phyloP scores from a whole-genome alignment of 2,113 vertebrate species.

The Nothobranchius furzeri region DNA sequence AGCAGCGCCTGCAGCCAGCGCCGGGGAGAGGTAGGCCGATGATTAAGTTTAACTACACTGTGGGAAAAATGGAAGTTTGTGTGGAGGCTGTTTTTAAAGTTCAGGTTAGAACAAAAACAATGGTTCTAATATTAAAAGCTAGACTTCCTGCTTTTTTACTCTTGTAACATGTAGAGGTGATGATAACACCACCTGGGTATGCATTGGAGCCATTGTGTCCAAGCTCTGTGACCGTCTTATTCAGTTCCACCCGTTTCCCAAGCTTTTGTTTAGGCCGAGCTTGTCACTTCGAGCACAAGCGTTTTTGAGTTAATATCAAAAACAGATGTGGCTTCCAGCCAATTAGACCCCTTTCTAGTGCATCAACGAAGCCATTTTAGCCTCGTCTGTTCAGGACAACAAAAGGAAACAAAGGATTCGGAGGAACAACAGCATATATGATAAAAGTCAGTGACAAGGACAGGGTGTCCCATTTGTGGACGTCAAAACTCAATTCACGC shows the following conservation, averaged over 20 bases:
- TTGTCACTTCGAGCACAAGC: conserved; percentile 53
- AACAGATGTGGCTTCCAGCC: conserved; percentile 71
- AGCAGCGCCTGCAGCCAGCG: conserved; percentile 7
- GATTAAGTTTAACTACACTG: neutral
- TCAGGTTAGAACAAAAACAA: conserved; percentile 47
- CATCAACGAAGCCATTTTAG: neutral
- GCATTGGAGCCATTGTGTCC: conserved; percentile 54
- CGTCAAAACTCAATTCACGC: neutral
- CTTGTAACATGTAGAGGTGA: conserved; percentile 37
- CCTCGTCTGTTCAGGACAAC: conserved; percentile 10
- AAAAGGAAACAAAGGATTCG: conserved; percentile 17
- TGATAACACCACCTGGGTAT: conserved; percentile 55
- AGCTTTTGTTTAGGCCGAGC: conserved; percentile 59
- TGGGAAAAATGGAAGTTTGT: neutral
- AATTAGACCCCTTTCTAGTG: conserved; percentile 30
- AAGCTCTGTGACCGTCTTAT: conserved; percentile 27
- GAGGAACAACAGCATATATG: conserved; percentile 12
- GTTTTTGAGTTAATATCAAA: conserved; percentile 63
- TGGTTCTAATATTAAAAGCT: conserved; percentile 37
- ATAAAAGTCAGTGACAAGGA: conserved; percentile 28
- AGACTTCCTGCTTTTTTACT: conserved; percentile 48
- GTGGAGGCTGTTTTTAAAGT: conserved; percentile 1
- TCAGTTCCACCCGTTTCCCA: conserved; percentile 64
- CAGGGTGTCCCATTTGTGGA: conserved; percentile 19
- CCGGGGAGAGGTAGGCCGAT: conserved; percentile 3